Conservation (phyloP, 2,888 invertebrate species). For the Monochamus alternatus region DNA sequence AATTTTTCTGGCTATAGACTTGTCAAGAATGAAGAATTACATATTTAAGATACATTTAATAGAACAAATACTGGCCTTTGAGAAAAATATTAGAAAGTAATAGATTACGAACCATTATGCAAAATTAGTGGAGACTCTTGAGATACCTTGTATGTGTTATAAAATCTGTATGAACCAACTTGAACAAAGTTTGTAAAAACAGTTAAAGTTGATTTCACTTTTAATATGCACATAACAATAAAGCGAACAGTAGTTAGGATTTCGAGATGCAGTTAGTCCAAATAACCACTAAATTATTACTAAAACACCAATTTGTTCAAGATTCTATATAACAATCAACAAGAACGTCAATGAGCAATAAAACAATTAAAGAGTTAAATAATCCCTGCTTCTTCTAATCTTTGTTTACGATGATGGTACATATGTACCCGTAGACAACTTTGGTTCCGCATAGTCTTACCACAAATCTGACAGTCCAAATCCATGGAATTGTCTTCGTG, state of each 20-base stretch:
- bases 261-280: slow-evolving; percentile 18
- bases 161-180: not conserved
- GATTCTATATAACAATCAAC: slow-evolving; percentile 46
- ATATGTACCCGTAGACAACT: slow-evolving; percentile 78
- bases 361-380: slow-evolving; percentile 41
- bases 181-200: not conserved
- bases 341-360: slow-evolving; percentile 44
- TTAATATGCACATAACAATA: not conserved
- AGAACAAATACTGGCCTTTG: too few relatives aligned
- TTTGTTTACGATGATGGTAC: slow-evolving; percentile 79
- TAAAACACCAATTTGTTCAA: slow-evolving; percentile 49
- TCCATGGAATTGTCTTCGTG: slow-evolving; percentile 80
- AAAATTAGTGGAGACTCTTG: not conserved
- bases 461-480: slow-evolving; percentile 80
- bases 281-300: slow-evolving; percentile 36
- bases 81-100: too few relatives aligned
- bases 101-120: too few relatives aligned
- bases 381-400: slow-evolving; percentile 55
- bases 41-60: too few relatives aligned
- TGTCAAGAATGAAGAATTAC: too few relatives aligned
- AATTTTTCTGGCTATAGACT: too few relatives aligned
- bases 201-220: not conserved
- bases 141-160: not conserved
- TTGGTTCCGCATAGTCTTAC: slow-evolving; percentile 79
- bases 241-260: not conserved